A percentile compares a stretch with the other conserved stretches of the same genome.
Conservation (phyloP, 2,888 invertebrate species). For the Rotaria magnacalcarata region DNA sequence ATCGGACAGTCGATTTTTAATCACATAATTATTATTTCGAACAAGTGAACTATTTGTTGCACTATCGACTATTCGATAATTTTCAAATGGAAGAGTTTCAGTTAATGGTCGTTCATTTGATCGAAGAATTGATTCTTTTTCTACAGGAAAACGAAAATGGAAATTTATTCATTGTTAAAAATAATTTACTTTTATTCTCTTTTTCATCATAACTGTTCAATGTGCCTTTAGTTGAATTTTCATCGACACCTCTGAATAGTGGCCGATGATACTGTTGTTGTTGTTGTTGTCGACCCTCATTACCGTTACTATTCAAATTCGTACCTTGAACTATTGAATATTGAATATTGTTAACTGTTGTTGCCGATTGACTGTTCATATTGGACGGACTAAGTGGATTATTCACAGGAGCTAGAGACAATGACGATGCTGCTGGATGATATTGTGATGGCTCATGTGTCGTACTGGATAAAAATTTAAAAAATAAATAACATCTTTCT, state of each 20-base stretch:
- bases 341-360: not conserved
- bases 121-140: not conserved
- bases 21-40: not conserved
- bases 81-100: slow-evolving; percentile 22
- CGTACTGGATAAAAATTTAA: not conserved
- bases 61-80: slow-evolving; percentile 13
- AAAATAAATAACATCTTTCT: not conserved
- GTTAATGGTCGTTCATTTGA: not conserved
- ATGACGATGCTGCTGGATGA: not conserved
- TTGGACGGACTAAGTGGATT: slow-evolving; percentile 5
- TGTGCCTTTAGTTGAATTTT: not conserved
- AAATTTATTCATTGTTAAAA: not conserved
- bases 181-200: slow-evolving; percentile 30
- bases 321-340: not conserved
- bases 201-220: not conserved
- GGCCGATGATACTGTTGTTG: slow-evolving; percentile 12
- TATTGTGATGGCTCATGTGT: not conserved
- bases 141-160: not conserved
- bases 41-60: not conserved
- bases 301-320: not conserved
- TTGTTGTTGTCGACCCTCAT: not conserved
- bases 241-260: slow-evolving; percentile 2
- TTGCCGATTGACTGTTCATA: slow-evolving; percentile 27
- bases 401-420: slow-evolving; percentile 19
- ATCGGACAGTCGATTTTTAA: not conserved